Conservation (phyloP, 2,888 invertebrate genomes). For the Stenodera caucasica region DNA sequence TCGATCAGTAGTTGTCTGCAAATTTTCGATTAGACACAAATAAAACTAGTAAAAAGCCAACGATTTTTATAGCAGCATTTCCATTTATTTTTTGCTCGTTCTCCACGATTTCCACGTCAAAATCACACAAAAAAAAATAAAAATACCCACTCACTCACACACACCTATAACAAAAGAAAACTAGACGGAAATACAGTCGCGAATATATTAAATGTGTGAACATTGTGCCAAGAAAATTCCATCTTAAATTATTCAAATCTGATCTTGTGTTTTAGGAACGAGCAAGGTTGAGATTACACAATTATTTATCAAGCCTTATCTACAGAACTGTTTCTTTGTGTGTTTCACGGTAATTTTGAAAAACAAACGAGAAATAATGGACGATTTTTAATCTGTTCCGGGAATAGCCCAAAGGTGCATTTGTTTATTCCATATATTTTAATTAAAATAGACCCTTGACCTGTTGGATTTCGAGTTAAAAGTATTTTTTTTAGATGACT, state of each 20-base stretch:
- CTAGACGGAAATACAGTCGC: neutral
- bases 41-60: neutral
- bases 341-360: too few relatives aligned
- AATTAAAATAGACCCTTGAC: constrained; percentile 2
- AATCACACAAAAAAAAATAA: too few relatives aligned
- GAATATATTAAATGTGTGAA: constrained; percentile 1
- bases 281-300: neutral
- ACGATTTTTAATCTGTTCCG: neutral
- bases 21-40: neutral
- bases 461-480: neutral
- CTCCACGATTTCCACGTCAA: too few relatives aligned
- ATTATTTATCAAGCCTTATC: constrained; percentile 1
- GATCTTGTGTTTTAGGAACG: neutral
- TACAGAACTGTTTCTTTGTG: neutral
- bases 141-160: too few relatives aligned
- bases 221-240: neutral
- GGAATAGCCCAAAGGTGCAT: neutral
- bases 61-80: neutral
- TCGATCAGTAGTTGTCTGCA: neutral
- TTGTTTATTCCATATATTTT: neutral
- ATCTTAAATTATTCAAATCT: constrained; percentile 3
- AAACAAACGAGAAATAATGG: too few relatives aligned
- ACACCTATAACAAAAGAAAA: too few relatives aligned
- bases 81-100: neutral
- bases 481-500: neutral